Evolutionary conservation across 2,888 invertebrate genomes (phyloP), one percentile per base, ranked within the genome.

Genomic region (Aquatica leii): DNA sequence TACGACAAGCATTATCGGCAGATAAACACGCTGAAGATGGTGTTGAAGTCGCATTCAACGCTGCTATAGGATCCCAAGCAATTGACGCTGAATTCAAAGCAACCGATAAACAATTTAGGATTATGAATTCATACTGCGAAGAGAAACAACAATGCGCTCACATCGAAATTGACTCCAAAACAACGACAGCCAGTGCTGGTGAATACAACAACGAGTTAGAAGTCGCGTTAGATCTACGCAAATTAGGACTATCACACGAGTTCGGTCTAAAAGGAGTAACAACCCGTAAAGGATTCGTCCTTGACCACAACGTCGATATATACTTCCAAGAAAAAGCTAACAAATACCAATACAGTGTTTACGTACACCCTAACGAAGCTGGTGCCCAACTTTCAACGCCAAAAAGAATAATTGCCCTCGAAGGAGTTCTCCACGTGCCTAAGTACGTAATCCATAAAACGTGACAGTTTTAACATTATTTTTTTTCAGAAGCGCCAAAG

Each of bases 91-190:
- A 91, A 71, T 81, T 89, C 0, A 90, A 91, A 70, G 77, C 89
- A 52, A 90, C 92, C 41, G 89, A 90, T 80, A 85, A 90, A 67
- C 90, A 91, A 69, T 87, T 91, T 77, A 88, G 90, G 73, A 83
- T 87, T 49, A 87, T 89, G 11, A 85, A 88, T 67, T 89, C 91
- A 9, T 89, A 90, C 77, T 93, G 93, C 77, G 91, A 92, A 70
- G 90, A 91, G 76, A 91, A 90, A 81, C 90, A 90, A 64, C 89
- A 92, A 70, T 93, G 93, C 75, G 90, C 90, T 0, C 88, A 91
- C 74, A 84, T 90, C 17, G 91, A 92, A 73, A 74, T 89, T n/a
- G 85, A 87, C 72, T 85, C 87, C 21, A 88, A 87, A 74, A 77
- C 65, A 5, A 70, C 53, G 34, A 55, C 41, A 76, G 43, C 72